Base-by-base conservation (phyloP, 2,797 vertebrate species). In the Amblyraja radiata region DNA sequence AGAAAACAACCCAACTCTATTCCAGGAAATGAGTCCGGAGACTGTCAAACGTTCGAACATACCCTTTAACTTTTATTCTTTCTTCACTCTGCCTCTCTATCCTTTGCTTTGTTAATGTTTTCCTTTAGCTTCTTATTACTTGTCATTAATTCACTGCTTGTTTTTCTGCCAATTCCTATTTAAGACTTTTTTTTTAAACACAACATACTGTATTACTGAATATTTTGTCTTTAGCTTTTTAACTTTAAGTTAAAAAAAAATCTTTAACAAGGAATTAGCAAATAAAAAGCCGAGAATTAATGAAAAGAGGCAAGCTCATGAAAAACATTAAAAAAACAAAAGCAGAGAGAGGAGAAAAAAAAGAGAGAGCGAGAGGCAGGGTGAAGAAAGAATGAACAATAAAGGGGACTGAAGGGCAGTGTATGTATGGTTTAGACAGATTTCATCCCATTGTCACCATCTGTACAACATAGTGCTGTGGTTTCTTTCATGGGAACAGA, bases 401-500 rank as follows among this genome's bases (percentile, higher is more conserved):
- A 54, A 46, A 76, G 13, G 68, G 46, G 58, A 76, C 73, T 54
- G 90, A 76, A 73, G 73, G 71, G 58, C 46, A 39, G 71, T 54
- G 90, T 76, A 76, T 74, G 90, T 46, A 92, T 76, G 90, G 71
- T 73, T 92, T 74, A 54, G 36, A 92, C 90, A 92, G 68, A 76
- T 92, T 92, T 92, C 71, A 92, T 97, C 97, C 97, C 96, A 97
- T 97, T 97, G 96, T 95, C 94, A 96, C 97, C 98, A 98, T 98
- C 98, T 98, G 97, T 96, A 97, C 97, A 95, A 95, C 96, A 96
- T 96, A 96, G 95, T 94, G 95, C 95, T 93, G 94, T 95, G 96
- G 94, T 97, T 97, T 97, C 98, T 97, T 97, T 97, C 97, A 97
- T 96, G 96, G 95, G 97, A 97, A 98, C 98, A 98, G 98, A 98